These are phyloP conservation scores for Drosophila cognata DNA, from an alignment of 2,888 invertebrate genomes.

Conservation along the genomic window DNA sequence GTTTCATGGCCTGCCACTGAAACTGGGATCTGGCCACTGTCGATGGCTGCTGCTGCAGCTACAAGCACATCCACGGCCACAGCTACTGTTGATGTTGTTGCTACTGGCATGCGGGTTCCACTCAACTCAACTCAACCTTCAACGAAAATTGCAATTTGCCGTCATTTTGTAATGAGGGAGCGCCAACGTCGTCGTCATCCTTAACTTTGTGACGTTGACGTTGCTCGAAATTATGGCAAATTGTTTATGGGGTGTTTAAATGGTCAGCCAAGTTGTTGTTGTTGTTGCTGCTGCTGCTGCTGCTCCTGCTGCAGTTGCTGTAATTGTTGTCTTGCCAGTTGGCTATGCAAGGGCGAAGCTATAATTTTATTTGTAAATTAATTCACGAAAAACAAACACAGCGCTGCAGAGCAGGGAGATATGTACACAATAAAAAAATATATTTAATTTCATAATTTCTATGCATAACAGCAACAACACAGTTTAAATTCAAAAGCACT, in stretches of 20 bases:
- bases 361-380: constrained; percentile 80
- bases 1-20: constrained; percentile 32
- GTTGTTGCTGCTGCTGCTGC: constrained; percentile 16
- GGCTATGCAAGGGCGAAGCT: constrained; percentile 45
- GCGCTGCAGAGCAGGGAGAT: constrained; percentile 3
- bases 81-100: constrained; percentile 6
- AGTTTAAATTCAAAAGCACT: neutral
- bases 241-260: constrained; percentile 80
- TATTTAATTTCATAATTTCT: neutral
- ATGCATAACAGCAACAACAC: neutral
- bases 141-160: constrained; percentile 80
- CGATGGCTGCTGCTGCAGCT: constrained; percentile 10
- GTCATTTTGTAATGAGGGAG: constrained; percentile 81
- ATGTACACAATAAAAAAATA: neutral
- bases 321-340: constrained; percentile 33
- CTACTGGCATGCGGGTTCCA: constrained; percentile 69
- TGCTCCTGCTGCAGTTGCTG: constrained; percentile 22
- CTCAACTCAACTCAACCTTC: constrained; percentile 55
- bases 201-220: constrained; percentile 53
- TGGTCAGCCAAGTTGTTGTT: constrained; percentile 55
- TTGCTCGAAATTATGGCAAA: constrained; percentile 78
- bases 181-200: constrained; percentile 56
- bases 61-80: neutral
- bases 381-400: constrained; percentile 78
- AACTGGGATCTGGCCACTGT: constrained; percentile 25